These are phyloP conservation scores for Alouatta palliata DNA, from an alignment of 2,113 vertebrate species.

Conservation along the genomic window DNA sequence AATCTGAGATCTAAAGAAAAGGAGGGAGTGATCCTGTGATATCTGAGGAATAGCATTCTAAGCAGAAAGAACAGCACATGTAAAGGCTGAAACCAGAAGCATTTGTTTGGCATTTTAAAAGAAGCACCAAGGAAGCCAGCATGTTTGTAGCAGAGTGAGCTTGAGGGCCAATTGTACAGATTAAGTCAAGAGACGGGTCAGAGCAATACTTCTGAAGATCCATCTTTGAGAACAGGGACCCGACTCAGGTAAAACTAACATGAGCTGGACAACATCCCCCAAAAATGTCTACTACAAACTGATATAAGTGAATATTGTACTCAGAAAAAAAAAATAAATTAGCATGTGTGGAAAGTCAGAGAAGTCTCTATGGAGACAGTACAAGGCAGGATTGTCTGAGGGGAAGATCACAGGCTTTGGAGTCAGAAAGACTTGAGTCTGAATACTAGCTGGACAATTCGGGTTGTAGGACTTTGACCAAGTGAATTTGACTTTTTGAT, in stretches of 20 bases:
- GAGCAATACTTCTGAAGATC: not conserved
- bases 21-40: not conserved
- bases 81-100: not conserved
- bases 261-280: fast-evolving
- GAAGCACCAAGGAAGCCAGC: not conserved
- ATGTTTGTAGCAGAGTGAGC: not conserved
- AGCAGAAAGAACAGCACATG: not conserved
- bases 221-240: not conserved
- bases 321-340: not conserved
- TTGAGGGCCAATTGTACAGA: not conserved
- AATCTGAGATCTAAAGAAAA: not conserved
- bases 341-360: not conserved
- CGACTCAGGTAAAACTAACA: not conserved
- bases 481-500: not conserved
- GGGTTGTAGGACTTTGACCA: not conserved
- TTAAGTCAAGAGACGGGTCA: not conserved
- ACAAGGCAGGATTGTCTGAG: not conserved
- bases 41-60: not conserved
- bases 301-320: not conserved
- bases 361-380: not conserved
- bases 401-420: not conserved
- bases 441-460: not conserved
- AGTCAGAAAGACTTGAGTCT: not conserved
- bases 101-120: not conserved
- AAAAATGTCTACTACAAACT: not conserved